These are phyloP conservation scores for Dasysyrphus albostriatus DNA, from an alignment of 2,888 invertebrate genomes.

Conservation along the genomic window DNA sequence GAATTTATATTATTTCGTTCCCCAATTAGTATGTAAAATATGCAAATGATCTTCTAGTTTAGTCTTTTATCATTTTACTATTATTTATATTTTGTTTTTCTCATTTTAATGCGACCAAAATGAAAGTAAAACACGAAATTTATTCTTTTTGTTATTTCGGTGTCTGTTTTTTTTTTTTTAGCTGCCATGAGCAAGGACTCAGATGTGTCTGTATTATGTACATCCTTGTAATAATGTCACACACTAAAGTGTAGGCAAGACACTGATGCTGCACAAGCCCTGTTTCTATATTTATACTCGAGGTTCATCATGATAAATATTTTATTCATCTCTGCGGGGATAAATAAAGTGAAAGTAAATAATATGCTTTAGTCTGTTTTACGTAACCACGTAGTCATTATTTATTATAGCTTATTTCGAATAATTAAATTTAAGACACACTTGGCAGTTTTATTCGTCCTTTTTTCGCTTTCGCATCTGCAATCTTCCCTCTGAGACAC, in stretches of 20 bases:
- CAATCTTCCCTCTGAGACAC: neutral
- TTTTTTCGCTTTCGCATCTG: neutral
- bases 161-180: neutral
- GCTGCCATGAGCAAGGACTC: neutral
- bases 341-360: conserved; percentile 16
- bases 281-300: conserved; percentile 1
- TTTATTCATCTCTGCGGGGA: conserved; percentile 10
- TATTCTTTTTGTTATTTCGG: neutral
- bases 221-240: conserved; percentile 33
- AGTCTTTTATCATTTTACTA: neutral
- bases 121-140: neutral
- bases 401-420: conserved; percentile 42
- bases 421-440: conserved; percentile 40
- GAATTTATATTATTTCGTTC: neutral
- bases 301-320: conserved; percentile 9
- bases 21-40: conserved; percentile 22
- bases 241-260: conserved; percentile 1
- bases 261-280: neutral
- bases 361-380: neutral
- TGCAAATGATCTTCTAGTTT: conserved; percentile 12
- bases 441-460: conserved; percentile 13
- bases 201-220: neutral
- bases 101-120: conserved; percentile 7
- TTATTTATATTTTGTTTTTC: neutral
- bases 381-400: conserved; percentile 13